Percentiles rank a stretch among this genome's conserved stretches.
Conservation (phyloP, 2,113 vertebrate genomes). For the Osmerus mordax region DNA sequence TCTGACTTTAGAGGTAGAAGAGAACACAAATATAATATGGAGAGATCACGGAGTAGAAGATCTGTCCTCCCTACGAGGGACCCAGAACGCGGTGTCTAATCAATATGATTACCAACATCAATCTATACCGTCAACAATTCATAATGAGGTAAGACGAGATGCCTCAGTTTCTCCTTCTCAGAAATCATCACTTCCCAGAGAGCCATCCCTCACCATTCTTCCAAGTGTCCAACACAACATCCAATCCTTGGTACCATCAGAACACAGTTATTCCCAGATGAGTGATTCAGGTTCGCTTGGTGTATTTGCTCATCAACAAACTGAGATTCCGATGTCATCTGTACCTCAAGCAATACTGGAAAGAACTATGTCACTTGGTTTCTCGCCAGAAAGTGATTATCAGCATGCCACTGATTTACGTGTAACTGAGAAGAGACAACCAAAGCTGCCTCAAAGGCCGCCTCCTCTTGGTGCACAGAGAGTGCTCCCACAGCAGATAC, state of each 20-base stretch:
- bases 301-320: constrained; percentile 9
- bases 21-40: constrained; percentile 18
- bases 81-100: constrained; percentile 17
- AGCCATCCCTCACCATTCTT: constrained; percentile 10
- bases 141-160: constrained; percentile 12
- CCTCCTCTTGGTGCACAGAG: constrained; percentile 23
- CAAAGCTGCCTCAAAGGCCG: constrained; percentile 10
- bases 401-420: constrained; percentile 9
- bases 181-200: constrained; percentile 10
- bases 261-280: background rate
- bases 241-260: constrained; percentile 2
- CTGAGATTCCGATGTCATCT: constrained; percentile 16
- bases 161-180: constrained; percentile 18
- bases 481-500: constrained; percentile 25
- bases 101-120: constrained; percentile 20
- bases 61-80: constrained; percentile 40
- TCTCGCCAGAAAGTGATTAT: constrained; percentile 15
- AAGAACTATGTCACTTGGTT: background rate
- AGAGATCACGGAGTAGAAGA: constrained; percentile 42
- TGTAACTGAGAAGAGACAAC: constrained; percentile 17
- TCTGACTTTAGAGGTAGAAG: constrained; percentile 65
- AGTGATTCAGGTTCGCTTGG: constrained; percentile 17
- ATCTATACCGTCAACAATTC: background rate
- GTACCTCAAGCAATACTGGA: background rate
- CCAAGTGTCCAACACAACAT: constrained; percentile 24